A percentile compares a stretch with the other conserved stretches of the same genome.
phyloP scores from a whole-genome alignment of 2,888 invertebrate genomes.

The Auanema freiburgensis region DNA sequence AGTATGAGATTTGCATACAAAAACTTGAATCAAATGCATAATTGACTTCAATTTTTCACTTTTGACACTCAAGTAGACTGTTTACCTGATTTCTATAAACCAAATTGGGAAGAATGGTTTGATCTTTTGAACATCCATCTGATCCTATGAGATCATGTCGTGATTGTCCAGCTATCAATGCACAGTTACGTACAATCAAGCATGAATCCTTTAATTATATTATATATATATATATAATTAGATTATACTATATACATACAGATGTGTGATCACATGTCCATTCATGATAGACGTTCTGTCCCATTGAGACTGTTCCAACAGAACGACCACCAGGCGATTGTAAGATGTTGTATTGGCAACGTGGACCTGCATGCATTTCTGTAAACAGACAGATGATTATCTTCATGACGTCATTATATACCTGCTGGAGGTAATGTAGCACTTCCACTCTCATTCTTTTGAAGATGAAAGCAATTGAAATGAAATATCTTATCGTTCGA shows the following conservation, averaged over 20 bases:
- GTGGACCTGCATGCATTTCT: constrained; percentile 22
- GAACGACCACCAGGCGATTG: constrained; percentile 22
- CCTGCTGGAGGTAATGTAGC: constrained; percentile 11
- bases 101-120: constrained; percentile 44
- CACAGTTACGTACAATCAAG: constrained; percentile 35
- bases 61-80: too few species aligned
- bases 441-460: constrained; percentile 19
- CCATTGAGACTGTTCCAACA: constrained; percentile 29
- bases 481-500: constrained; percentile 50
- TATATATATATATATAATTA: neutral
- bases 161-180: constrained; percentile 42
- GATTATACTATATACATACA: constrained; percentile 4
- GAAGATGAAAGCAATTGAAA: constrained; percentile 49
- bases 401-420: neutral
- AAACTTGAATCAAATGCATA: too few species aligned
- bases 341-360: constrained; percentile 32
- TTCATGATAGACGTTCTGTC: constrained; percentile 45
- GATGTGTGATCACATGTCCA: constrained; percentile 43
- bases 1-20: too few species aligned
- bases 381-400: neutral
- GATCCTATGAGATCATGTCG: constrained; percentile 44
- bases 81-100: constrained; percentile 42
- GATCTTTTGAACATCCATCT: constrained; percentile 47
- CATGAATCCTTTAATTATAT: constrained; percentile 26
- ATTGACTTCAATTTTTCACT: too few species aligned